Conservation (phyloP, 1,140 invertebrate genomes). For the Trichonephila inaurata region DNA sequence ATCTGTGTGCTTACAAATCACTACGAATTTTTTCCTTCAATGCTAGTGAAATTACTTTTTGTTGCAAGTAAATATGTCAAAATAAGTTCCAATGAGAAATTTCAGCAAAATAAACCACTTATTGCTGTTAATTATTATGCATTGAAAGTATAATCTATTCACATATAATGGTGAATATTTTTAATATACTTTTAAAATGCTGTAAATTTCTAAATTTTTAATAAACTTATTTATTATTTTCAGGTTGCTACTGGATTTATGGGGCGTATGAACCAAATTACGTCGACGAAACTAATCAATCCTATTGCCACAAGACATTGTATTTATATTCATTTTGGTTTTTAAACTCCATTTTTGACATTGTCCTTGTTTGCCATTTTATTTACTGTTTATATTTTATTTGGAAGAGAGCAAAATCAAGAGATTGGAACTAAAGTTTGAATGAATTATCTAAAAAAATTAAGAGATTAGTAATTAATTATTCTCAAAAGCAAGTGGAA, state of each 20-base stretch:
- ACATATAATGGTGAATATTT: too few relatives aligned
- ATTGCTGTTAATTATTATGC: too few relatives aligned
- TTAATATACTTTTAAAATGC: background rate
- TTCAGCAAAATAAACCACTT: too few relatives aligned
- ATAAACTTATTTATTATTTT: background rate
- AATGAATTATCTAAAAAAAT: background rate
- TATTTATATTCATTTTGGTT: conserved; percentile 89
- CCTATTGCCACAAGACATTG: conserved; percentile 88
- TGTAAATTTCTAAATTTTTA: background rate
- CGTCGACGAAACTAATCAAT: conserved; percentile 84
- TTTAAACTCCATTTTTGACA: conserved; percentile 84
- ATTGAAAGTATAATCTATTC: too few relatives aligned
- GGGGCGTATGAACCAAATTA: conserved; percentile 88
- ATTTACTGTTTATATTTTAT: conserved; percentile 60
- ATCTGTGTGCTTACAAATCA: too few relatives aligned
- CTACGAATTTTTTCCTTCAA: too few relatives aligned
- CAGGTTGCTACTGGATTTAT: conserved; percentile 88
- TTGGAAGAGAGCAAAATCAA: conserved; percentile 42
- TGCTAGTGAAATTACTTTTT: too few relatives aligned
- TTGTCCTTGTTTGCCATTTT: conserved; percentile 81
- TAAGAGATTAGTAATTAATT: background rate
- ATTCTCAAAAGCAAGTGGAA: too few relatives aligned
- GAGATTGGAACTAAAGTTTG: conserved; percentile 20
- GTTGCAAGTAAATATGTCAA: too few relatives aligned
- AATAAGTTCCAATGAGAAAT: too few relatives aligned